phyloP scores from a whole-genome alignment of 2,888 invertebrate species.

The Pandemis cinnamomeana region DNA sequence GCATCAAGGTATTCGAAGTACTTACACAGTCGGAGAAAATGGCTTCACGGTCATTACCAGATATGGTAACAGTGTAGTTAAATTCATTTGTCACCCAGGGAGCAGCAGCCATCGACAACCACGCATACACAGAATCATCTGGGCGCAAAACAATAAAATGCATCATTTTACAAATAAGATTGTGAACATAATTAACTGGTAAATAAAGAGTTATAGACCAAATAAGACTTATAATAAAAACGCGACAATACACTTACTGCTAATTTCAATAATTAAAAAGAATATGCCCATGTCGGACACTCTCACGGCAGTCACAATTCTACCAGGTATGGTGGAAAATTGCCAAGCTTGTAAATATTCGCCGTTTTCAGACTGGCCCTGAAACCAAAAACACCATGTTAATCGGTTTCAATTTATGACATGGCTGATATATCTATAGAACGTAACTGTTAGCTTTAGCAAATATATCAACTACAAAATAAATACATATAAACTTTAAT shows the following conservation, averaged over 20 bases:
- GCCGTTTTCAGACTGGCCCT: slow-evolving; percentile 77
- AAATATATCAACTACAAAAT: too few relatives aligned
- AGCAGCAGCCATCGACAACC: slow-evolving; percentile 76
- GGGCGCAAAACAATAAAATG: slow-evolving; percentile 45
- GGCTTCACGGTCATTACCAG: slow-evolving; percentile 79
- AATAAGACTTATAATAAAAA: neutral
- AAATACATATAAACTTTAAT: too few relatives aligned
- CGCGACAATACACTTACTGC: slow-evolving; percentile 58
- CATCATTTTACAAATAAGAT: neutral
- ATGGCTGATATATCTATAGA: too few relatives aligned
- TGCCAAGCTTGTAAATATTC: slow-evolving; percentile 80
- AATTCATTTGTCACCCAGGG: slow-evolving; percentile 74
- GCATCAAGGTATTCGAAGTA: slow-evolving; percentile 31
- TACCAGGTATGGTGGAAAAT: slow-evolving; percentile 71
- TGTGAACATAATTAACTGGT: too few relatives aligned
- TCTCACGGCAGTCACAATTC: slow-evolving; percentile 74
- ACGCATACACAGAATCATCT: slow-evolving; percentile 68
- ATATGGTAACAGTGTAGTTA: slow-evolving; percentile 74
- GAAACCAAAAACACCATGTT: slow-evolving; percentile 43
- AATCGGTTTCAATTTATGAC: neutral
- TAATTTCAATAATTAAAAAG: slow-evolving; percentile 76
- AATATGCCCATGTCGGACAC: slow-evolving; percentile 79
- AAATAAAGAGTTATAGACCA: too few relatives aligned
- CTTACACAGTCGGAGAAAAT: slow-evolving; percentile 79
- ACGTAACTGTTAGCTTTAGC: too few relatives aligned